Base-by-base conservation (phyloP, 1,140 invertebrate species). In the Plectrocnemia conspersa region DNA sequence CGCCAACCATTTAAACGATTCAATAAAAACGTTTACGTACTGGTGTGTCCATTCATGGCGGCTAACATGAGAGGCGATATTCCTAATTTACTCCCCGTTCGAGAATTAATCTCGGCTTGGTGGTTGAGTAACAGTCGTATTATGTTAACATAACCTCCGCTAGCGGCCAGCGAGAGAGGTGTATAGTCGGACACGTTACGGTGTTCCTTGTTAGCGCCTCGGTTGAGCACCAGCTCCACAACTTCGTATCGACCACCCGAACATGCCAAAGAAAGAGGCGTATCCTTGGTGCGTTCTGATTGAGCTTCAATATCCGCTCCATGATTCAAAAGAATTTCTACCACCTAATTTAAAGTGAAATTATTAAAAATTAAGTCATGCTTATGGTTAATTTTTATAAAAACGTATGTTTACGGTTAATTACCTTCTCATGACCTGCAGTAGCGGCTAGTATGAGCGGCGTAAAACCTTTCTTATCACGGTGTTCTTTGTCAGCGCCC, bases 161-260 rank as follows among this genome's bases (percentile, higher is more conserved):
- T 97, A 18, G 96, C 96, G 36, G 97, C 97, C 52, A 99, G 77
- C 67, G 93, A 97, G 2, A 99, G 77, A 1, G 97, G 97, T 0
- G 97, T 99, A 68, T 99, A 99, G 74, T 99, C 97, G 11, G 93
- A 97, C 2, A 98, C 94, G 75, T 99, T 99, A 33, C 97, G 82
- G 75, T 99, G 97, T 73, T 99, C 97, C 71, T 98, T 98, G 75
- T 98, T 98, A 16, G 95, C 93, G 54, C 86, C 85, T 40, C 89
- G 76, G 64, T 80, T 84, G 1, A 98, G 75, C 22, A 98, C 75
- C n/a, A 97, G 74, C 64, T 98, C 95, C 2, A 98, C 96, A 21
- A 97, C 89, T 73, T 99, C 95, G 68, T 93, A 97, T 64, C 94
- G 81, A 4, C 97, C 97, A 42, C 95, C 94, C 36, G 93, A 97